These are phyloP conservation scores for Eulacestoma nigropectus DNA, from an alignment of 2,113 vertebrate genomes.

Conservation along the genomic window DNA sequence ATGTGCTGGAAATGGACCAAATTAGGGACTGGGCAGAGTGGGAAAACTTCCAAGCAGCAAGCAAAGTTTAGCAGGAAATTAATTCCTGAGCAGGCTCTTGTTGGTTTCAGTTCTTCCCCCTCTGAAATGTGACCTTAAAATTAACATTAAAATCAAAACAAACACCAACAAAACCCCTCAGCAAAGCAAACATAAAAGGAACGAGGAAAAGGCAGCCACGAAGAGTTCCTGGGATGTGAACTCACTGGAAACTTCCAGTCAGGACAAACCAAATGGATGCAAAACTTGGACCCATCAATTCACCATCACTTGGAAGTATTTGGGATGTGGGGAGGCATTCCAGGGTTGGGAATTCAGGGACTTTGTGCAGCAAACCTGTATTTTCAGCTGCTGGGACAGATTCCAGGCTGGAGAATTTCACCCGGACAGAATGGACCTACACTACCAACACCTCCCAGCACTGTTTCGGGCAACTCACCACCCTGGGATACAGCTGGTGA, in stretches of 20 bases:
- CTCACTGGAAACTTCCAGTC: neutral
- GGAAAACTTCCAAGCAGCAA: neutral
- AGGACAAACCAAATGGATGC: neutral
- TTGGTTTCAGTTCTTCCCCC: neutral
- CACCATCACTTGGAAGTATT: neutral
- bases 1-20: neutral
- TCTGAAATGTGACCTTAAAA: conserved; percentile 9
- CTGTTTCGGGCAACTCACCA: neutral
- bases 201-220: neutral
- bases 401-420: neutral
- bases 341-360: neutral
- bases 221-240: neutral
- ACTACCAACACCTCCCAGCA: neutral
- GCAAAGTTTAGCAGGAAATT: conserved; percentile 35
- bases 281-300: neutral
- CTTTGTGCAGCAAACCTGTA: neutral
- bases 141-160: neutral
- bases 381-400: neutral
- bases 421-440: neutral
- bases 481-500: neutral
- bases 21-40: neutral
- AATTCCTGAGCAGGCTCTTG: neutral
- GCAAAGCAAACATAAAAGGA: neutral
- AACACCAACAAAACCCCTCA: neutral
- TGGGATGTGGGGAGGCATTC: neutral